Conservation (phyloP, 53 echinoderm and acorn worm genomes). For the Astropecten irregularis region DNA sequence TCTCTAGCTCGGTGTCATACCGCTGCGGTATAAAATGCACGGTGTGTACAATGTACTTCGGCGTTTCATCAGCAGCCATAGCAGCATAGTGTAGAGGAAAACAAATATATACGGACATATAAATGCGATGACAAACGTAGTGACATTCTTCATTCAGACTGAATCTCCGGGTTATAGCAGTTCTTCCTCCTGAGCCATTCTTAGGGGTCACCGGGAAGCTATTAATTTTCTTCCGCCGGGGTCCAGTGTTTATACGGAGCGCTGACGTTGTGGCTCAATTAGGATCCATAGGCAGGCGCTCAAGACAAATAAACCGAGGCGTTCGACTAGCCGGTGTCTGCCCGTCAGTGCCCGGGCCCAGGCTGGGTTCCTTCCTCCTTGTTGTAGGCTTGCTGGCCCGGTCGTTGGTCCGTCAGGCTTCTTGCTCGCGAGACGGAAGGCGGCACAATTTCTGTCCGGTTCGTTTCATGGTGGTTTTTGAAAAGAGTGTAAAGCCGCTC, state of each 20-base stretch:
- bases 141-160: constrained; percentile 15
- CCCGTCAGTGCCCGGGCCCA: not conserved
- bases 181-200: not conserved
- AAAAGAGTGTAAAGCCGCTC: too few species aligned
- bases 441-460: too few species aligned
- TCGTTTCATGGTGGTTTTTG: too few species aligned
- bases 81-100: too few species aligned
- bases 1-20: too few species aligned
- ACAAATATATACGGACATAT: too few species aligned
- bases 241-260: constrained; percentile 26
- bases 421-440: too few species aligned
- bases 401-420: too few species aligned
- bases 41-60: too few species aligned
- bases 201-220: constrained; percentile 44
- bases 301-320: constrained; percentile 46
- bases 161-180: too few species aligned
- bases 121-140: constrained; percentile 13
- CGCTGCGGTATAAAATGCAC: too few species aligned
- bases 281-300: constrained; percentile 25
- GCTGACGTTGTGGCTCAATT: constrained; percentile 39
- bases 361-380: not conserved
- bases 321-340: not conserved
- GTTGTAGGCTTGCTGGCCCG: not conserved
- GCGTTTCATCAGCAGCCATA: too few species aligned
- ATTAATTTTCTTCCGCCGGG: constrained; percentile 57